Conservation (phyloP, 2,113 vertebrate species). For the Serinus canaria region DNA sequence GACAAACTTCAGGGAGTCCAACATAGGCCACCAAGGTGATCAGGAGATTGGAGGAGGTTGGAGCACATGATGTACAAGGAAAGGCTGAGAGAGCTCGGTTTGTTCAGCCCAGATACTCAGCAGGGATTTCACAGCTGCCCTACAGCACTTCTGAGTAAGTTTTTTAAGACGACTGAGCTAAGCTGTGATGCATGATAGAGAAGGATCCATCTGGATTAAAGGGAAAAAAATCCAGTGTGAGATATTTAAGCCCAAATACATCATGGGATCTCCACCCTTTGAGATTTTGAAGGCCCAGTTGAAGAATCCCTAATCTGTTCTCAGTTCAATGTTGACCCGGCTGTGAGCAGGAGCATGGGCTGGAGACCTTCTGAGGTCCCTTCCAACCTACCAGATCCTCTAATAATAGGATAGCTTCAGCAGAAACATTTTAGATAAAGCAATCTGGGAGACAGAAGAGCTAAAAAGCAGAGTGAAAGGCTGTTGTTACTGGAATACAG, state of each 20-base stretch:
- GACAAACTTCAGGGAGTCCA: constrained; percentile 26
- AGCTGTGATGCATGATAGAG: neutral
- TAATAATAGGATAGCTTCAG: neutral
- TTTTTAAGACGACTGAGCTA: neutral
- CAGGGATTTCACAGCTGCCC: neutral
- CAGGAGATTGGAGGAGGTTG: neutral
- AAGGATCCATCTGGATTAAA: neutral
- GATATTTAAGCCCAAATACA: neutral
- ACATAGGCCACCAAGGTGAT: neutral
- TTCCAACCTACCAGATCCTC: neutral
- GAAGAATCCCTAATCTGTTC: neutral
- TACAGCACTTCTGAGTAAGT: neutral
- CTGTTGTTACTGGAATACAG: neutral
- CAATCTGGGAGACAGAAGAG: neutral
- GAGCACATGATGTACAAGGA: neutral
- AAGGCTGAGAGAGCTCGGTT: neutral
- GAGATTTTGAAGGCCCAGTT: neutral
- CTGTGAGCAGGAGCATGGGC: neutral
- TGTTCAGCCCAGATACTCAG: neutral
- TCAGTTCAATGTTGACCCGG: neutral
- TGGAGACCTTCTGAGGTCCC: neutral
- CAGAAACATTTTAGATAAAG: neutral
- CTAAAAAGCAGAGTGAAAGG: neutral
- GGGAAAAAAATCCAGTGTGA: neutral
- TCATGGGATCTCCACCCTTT: neutral